A percentile compares a stretch with the other conserved stretches of the same genome.
Conservation (phyloP, 2,797 vertebrate genomes). For the Pangasius djambal region DNA sequence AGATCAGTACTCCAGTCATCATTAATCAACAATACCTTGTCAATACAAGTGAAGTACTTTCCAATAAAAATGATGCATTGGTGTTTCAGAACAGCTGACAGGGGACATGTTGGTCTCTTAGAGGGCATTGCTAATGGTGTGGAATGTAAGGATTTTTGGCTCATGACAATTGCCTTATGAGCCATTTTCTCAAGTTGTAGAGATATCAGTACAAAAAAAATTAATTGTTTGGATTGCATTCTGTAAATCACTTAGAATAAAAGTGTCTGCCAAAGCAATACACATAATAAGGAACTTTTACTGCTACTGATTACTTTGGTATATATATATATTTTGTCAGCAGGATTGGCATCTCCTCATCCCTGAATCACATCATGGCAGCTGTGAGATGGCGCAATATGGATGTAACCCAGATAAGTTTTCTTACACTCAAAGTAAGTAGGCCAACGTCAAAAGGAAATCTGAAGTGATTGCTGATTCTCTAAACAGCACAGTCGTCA, state of each 20-base stretch:
- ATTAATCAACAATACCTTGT: background rate
- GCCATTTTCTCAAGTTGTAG: background rate
- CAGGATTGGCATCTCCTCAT: background rate
- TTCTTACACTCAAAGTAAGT: background rate
- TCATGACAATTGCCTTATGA: background rate
- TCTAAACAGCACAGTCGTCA: background rate
- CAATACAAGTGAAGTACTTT: background rate
- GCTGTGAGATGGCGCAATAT: conserved; percentile 4
- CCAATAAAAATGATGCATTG: background rate
- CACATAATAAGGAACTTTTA: background rate
- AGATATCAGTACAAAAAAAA: background rate
- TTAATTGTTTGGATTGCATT: background rate
- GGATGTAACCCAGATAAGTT: background rate
- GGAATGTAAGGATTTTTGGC: background rate
- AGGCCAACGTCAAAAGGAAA: background rate
- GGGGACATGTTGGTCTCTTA: background rate
- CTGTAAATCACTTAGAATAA: background rate
- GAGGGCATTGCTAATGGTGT: background rate
- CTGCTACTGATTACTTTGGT: background rate
- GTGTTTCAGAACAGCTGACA: background rate
- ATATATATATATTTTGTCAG: background rate
- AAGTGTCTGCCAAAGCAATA: background rate
- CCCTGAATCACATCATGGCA: background rate
- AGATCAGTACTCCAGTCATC: background rate
- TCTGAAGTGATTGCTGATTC: background rate